Evolutionary conservation across 2,888 invertebrate genomes (phyloP), one percentile per base, ranked within the genome.

Genomic region (Watsonalla cultraria): DNA sequence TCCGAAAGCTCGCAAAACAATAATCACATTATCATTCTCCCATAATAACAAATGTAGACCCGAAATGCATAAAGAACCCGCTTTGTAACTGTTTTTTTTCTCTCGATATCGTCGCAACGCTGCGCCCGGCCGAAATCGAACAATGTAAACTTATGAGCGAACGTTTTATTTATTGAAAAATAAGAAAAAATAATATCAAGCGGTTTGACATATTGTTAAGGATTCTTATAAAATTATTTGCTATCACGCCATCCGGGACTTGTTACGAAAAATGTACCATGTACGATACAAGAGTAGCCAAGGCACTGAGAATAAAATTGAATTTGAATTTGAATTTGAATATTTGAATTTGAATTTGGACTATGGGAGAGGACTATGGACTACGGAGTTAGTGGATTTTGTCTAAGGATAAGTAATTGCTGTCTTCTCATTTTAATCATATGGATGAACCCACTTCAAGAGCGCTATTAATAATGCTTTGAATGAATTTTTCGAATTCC

Each of bases 1-100:
- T 85, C 66, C 66, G 61, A 70, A 78, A 78, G 71, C 82, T 84
- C 82, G 87, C 90, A 89, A 90, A 90, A 90, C 89, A 90, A 89
- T 90, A 90, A 89, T 89, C 86, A 89, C 82, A 88, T 89, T 88
- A 90, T 90, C 84, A 88, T 89, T 87, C 82, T 86, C 82, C 81
- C 84, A 86, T 87, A 88, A 87, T 87, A 89, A 87, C 86, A 85
- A 88, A 90, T 83, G 86, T 80, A 82, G 79, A 66, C 72, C 78
- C 80, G 69, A 84, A 86, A 86, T 82, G 82, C 89, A 88, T 88
- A 89, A 88, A 89, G 88, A 88, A 87, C 74, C 77, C 74, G 81
- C 83, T 81, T 84, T 82, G 76, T 81, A 72, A 66, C 60, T 68
- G 80, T 80, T 82, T 83, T 78, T 75, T 64, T 68, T 67, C 66